Conservation (phyloP, 2,113 vertebrate species). For the Limanda limanda region DNA sequence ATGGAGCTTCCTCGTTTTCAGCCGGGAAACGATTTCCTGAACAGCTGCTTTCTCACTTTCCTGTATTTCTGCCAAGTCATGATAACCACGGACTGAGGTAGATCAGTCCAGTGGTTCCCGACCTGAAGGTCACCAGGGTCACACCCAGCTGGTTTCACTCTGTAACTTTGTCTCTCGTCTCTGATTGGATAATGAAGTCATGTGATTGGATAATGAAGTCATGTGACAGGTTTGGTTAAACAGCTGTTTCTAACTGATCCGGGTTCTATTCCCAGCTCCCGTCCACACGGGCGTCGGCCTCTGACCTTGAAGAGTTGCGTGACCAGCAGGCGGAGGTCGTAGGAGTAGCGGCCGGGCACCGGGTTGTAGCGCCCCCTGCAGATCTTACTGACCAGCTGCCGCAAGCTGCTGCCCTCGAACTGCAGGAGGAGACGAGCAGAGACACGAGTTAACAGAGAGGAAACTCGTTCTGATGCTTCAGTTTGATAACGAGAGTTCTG, state of each 20-base stretch:
- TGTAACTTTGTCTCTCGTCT: no score
- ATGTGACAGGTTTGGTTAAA: background rate
- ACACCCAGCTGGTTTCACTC: no score
- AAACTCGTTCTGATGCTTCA: no score
- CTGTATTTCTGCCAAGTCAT: background rate
- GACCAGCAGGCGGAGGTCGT: conserved; percentile 83
- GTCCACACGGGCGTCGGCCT: background rate
- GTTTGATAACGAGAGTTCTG: no score
- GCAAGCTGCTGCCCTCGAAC: conserved; percentile 89
- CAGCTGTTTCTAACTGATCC: background rate
- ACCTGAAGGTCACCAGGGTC: no score
- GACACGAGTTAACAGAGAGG: background rate
- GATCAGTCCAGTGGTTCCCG: no score
- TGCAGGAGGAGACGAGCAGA: conserved; percentile 58
- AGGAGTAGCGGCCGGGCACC: conserved; percentile 84
- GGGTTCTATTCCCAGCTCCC: no score
- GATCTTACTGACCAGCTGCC: conserved; percentile 89
- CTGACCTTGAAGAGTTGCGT: conserved; percentile 88
- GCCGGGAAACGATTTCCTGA: no score
- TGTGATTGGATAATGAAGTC: no score
- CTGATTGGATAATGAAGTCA: no score
- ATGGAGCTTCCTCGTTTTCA: background rate
- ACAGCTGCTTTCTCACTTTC: background rate
- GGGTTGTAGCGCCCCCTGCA: conserved; percentile 87
- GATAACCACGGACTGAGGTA: background rate